Conservation (phyloP, 2,797 vertebrate genomes). For the Ptychadena robeensis region DNA sequence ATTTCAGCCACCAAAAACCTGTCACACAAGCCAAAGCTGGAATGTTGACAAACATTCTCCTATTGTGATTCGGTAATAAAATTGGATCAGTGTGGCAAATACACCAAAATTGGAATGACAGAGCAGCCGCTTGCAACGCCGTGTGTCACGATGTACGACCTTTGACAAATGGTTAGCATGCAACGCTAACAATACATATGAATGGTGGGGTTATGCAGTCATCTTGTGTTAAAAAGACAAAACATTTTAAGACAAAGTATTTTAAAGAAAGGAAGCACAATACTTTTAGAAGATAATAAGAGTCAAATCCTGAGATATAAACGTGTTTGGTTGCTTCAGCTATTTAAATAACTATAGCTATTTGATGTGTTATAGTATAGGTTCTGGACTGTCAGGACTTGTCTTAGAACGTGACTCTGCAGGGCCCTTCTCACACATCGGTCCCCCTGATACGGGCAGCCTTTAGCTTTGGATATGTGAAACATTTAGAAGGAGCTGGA, state of each 20-base stretch:
- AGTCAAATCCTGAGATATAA: neutral
- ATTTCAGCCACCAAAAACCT: neutral
- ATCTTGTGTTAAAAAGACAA: neutral
- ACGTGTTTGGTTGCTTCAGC: neutral
- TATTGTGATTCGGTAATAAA: slow-evolving; percentile 11
- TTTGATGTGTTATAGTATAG: neutral
- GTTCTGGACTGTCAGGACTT: neutral
- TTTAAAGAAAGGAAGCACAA: neutral
- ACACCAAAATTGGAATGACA: slow-evolving; percentile 13
- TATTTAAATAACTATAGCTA: neutral
- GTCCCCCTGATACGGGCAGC: neutral
- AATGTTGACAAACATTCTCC: slow-evolving; percentile 18
- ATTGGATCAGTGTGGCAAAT: neutral
- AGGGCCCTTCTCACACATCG: neutral
- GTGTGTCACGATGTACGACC: slow-evolving; percentile 3
- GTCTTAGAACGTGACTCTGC: neutral
- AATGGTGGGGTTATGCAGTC: neutral
- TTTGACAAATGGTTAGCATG: too few species aligned
- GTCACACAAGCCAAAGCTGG: neutral
- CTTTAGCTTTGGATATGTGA: neutral
- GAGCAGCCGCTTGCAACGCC: neutral
- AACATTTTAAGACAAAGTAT: too few species aligned
- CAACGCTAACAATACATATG: neutral
- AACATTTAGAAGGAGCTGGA: slow-evolving; percentile 4
- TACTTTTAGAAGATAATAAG: neutral